Conservation (phyloP, 2,113 vertebrate species). For the Bothrops jararaca region DNA sequence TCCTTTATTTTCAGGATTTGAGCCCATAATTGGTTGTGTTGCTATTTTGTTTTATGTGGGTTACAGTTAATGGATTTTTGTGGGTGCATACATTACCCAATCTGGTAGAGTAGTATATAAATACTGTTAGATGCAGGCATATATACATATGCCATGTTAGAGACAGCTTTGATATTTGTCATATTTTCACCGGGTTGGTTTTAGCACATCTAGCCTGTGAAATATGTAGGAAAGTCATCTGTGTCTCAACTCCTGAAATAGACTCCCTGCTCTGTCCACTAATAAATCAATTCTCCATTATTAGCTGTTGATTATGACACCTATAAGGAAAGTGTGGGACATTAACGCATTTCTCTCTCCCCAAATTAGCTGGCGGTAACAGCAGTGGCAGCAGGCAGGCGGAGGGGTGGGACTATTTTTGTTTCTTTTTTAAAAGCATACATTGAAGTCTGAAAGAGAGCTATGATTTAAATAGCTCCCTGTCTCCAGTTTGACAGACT, state of each 20-base stretch:
- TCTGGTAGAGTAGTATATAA: background rate
- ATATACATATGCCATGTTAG: background rate
- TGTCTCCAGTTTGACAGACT: conserved; percentile 66
- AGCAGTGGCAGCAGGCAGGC: background rate
- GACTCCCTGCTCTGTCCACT: conserved; percentile 7
- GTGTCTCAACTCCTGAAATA: conserved; percentile 32
- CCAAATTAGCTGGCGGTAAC: conserved; percentile 50
- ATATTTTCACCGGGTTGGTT: background rate
- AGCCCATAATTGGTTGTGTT: background rate
- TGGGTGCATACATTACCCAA: background rate
- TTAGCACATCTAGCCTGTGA: conserved; percentile 18
- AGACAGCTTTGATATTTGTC: background rate
- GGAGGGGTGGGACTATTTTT: conserved; percentile 21
- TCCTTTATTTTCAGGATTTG: background rate
- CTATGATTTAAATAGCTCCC: conserved; percentile 60
- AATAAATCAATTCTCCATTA: conserved; percentile 42
- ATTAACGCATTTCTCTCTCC: conserved; percentile 5
- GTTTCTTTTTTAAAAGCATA: conserved; percentile 34
- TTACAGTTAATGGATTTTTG: background rate
- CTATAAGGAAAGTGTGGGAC: background rate
- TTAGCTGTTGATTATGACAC: conserved; percentile 2
- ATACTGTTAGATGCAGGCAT: background rate
- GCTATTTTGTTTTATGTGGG: background rate
- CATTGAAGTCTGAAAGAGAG: conserved; percentile 55
- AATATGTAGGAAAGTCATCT: conserved; percentile 31